Conservation (phyloP, 2,113 vertebrate genomes). For the Morone chrysops region DNA sequence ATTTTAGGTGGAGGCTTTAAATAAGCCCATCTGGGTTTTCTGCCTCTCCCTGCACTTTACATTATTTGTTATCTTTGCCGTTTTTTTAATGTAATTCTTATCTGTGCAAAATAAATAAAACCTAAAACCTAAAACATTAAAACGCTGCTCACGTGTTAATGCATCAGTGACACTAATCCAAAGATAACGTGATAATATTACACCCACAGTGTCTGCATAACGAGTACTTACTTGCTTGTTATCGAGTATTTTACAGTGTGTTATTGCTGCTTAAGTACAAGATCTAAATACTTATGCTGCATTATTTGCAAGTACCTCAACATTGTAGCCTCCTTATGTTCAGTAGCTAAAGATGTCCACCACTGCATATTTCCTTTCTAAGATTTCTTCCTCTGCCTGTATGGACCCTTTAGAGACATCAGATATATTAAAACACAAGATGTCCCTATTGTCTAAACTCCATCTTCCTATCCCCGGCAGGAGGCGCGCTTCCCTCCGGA, state of each 20-base stretch:
- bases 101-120: no score
- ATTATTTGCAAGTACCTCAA: neutral
- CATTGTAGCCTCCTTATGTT: neutral
- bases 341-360: neutral
- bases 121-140: neutral
- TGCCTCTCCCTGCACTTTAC: no score
- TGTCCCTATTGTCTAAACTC: neutral
- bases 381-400: no score
- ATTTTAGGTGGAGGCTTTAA: no score
- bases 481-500: constrained; percentile 41
- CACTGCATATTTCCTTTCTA: no score
- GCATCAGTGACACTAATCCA: neutral
- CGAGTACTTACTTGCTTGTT: no score
- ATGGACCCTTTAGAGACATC: neutral
- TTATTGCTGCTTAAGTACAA: neutral
- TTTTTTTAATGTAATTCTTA: no score
- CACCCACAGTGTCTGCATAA: no score
- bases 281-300: no score
- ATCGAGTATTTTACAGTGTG: neutral
- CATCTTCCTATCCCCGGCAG: constrained; percentile 34
- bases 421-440: neutral
- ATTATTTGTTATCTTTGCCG: no score
- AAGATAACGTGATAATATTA: neutral
- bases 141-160: neutral
- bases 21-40: no score